Conservation (phyloP, 2,888 invertebrate genomes). For the Noctua janthina region DNA sequence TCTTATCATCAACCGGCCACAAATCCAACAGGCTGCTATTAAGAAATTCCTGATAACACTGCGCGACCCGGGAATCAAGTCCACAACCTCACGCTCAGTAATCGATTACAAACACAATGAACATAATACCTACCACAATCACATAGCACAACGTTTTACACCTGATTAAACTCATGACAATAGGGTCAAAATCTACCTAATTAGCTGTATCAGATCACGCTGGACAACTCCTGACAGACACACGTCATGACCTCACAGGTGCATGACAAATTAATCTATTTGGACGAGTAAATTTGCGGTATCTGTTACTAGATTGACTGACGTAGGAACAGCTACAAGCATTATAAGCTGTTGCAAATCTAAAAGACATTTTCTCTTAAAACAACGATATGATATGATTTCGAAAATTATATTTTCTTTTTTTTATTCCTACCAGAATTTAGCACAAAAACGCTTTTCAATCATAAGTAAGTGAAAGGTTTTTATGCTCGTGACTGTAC, state of each 20-base stretch:
- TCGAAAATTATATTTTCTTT: too few species aligned
- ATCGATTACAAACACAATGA: background rate
- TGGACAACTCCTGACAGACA: slow-evolving; percentile 27
- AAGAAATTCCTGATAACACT: background rate
- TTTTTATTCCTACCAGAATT: too few species aligned
- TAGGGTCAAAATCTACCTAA: slow-evolving; percentile 30
- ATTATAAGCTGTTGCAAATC: background rate
- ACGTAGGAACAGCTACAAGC: background rate
- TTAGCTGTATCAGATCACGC: slow-evolving; percentile 34
- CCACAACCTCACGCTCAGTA: background rate
- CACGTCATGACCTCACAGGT: slow-evolving; percentile 37
- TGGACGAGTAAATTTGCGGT: slow-evolving; percentile 19
- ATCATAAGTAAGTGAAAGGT: too few species aligned
- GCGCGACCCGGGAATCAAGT: background rate
- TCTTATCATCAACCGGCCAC: background rate
- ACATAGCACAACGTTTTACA: slow-evolving; percentile 32
- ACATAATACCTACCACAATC: background rate
- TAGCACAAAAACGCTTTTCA: too few species aligned
- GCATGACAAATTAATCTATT: slow-evolving; percentile 39
- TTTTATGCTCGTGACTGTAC: too few species aligned
- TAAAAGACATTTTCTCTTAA: too few species aligned
- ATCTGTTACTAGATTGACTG: slow-evolving; percentile 8
- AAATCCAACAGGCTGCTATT: background rate
- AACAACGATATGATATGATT: too few species aligned
- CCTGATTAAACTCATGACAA: slow-evolving; percentile 44